A percentile compares a stretch with the other conserved stretches of the same genome.
Conservation (phyloP, 2,888 invertebrate genomes). For the Acanthosoma haemorrhoidale region DNA sequence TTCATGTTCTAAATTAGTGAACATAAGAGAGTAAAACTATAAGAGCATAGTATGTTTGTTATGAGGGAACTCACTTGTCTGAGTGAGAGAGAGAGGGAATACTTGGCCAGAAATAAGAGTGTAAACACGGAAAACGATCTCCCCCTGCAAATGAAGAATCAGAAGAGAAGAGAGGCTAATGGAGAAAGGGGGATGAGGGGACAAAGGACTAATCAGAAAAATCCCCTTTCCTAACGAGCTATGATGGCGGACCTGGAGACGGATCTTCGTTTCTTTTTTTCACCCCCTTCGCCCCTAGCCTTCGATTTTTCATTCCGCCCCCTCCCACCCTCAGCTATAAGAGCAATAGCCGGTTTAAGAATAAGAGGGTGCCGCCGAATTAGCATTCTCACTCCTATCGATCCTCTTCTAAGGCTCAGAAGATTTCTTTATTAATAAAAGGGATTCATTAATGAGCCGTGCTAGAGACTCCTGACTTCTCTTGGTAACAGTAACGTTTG, state of each 20-base stretch:
- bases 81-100: not conserved
- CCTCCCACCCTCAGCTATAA: not conserved
- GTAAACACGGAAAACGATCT: not conserved
- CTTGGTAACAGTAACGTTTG: too few species aligned
- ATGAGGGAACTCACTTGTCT: too few species aligned
- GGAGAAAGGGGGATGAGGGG: not conserved
- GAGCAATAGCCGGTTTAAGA: constrained; percentile 7
- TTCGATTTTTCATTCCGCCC: constrained; percentile 16
- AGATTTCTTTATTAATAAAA: constrained; percentile 17
- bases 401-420: not conserved
- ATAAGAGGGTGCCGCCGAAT: constrained; percentile 1
- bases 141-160: not conserved
- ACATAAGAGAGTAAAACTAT: too few species aligned
- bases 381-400: constrained; percentile 17
- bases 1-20: too few species aligned
- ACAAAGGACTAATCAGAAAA: constrained; percentile 26
- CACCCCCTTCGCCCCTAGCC: not conserved
- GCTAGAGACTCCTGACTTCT: too few species aligned
- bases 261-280: constrained; percentile 8
- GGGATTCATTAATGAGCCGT: constrained; percentile 3
- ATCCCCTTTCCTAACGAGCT: constrained; percentile 2
- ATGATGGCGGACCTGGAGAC: not conserved
- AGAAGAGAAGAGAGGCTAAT: not conserved
- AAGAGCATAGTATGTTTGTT: too few species aligned
- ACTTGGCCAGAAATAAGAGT: not conserved